Base-by-base conservation (phyloP, 2,113 vertebrate genomes). In the Oxygymnocypris stewartii region DNA sequence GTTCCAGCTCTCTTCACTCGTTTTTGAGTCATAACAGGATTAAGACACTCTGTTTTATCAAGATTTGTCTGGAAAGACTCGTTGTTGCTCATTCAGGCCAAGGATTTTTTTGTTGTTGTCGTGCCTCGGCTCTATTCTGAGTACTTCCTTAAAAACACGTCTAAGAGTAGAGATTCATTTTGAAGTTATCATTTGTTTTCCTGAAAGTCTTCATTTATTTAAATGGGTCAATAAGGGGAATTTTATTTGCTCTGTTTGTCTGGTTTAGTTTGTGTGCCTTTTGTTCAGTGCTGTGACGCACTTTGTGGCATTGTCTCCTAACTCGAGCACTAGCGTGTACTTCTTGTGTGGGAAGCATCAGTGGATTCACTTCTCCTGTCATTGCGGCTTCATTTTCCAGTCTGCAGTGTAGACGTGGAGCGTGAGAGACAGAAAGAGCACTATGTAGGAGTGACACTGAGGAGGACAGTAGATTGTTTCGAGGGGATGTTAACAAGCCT, bases 341-440 rank as follows among this genome's bases (percentile, higher is more conserved):
- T 79, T 71, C 37, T 80, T 85, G 75, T 84, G 84, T 89, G 75
- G 84, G 86, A 85, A 57, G 86, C 42, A 12, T 65, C 49, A 44
- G 61, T 87, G 84, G 84, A 86, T 86, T 88, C 84, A 86, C 80
- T 89, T 89, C 86, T 87, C 77, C 84, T 77, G 78, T 87, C 44
- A 71, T 28, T 44, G 31, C 8, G 83, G 81, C 42, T 83, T 79
- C n/a, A 37, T 83, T 76, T 61, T 75, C 10, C 73, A 40, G 25
- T 47, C 67, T 67, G 74, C 37, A 51, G 25, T n/a, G 28, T 31
- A 54, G 65, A 83, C 28, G 13, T 23, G 4, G 18, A 84, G 31
- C 11, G 16, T 7, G 57, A 81, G 20, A 51, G 18, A 69, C 4
- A 80, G 31, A 63, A 20, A 14, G 18, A 42, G 20, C 18, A 8